Evolutionary conservation across 2,113 vertebrate genomes (phyloP), one percentile per base, ranked within the genome.

Genomic region (Colinus virginianus): DNA sequence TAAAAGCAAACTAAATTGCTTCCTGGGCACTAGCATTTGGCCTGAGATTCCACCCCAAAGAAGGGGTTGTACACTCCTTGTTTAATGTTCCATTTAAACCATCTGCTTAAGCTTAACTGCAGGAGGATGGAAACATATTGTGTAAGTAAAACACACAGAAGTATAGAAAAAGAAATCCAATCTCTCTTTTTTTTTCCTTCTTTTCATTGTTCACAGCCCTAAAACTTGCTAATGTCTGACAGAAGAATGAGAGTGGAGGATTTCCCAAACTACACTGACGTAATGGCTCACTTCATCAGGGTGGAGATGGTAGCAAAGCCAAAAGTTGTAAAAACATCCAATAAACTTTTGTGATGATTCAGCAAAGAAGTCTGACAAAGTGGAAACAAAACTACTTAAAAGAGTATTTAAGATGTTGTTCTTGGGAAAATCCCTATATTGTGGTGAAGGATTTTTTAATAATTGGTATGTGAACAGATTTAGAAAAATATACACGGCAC

Each of bases 71-170:
- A 42, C 66, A 42, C 6, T 61, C n/a, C 3, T 51, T 42, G 18
- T 14, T 85, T 69, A 69, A 64, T 53, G 18, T 92, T 23, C 48
- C 21, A 45, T 87, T 93, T 87, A 82, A 94, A 90, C 15, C 30
- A 78, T 11, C 18, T 81, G 48, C 40, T 83, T 83, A 34, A 90
- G 49, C 10, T 16, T 30, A 59, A 16, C 46, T 68, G 46, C 7
- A 61, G 16, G n/a, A 56, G 17, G 32, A 68, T 22, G 15, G 48
- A 77, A 76, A 51, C 0, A 23, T 23, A 22, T 2, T 34, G 7
- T 7, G 3, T 53, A 62, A 88, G 78, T 48, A 84, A 86, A 93
- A 64, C 11, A 86, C 5, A 15, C 5, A 25, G 5, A 61, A 77
- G 70, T 30, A 53, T 0, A 62, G 22, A 56, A 82, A 81, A 20